phyloP scores from a whole-genome alignment of 37 sponge, comb jelly and placozoan species.

The Petrosia ficiformis region DNA sequence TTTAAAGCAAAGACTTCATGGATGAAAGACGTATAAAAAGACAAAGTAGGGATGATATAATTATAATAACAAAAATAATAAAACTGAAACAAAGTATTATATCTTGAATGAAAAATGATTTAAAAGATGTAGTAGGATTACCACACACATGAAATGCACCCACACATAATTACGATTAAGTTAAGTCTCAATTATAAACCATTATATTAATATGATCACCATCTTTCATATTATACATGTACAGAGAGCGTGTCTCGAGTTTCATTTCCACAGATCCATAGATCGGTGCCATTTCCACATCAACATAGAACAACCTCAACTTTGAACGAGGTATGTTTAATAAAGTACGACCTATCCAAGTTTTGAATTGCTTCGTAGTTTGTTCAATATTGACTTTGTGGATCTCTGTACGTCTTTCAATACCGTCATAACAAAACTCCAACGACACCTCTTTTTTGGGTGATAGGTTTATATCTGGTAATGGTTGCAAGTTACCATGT shows the following conservation, averaged over 20 bases:
- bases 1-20: too few relatives aligned
- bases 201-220: slow-evolving; percentile 55
- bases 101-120: too few relatives aligned
- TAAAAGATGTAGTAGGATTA: too few relatives aligned
- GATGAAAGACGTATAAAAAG: too few relatives aligned
- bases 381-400: slow-evolving; percentile 14
- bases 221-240: slow-evolving; percentile 23
- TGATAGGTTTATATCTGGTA: slow-evolving; percentile 33
- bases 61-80: too few relatives aligned
- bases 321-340: slow-evolving; percentile 12
- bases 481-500: slow-evolving; percentile 41
- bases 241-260: background rate
- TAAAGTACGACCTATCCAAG: slow-evolving; percentile 23
- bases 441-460: background rate
- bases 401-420: background rate
- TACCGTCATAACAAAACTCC: slow-evolving; percentile 30
- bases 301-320: slow-evolving; percentile 12
- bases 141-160: too few relatives aligned
- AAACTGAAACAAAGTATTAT: too few relatives aligned
- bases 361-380: slow-evolving; percentile 25
- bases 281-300: background rate
- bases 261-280: slow-evolving; percentile 18
- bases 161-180: too few relatives aligned
- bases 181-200: too few relatives aligned
- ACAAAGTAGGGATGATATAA: too few relatives aligned